These are phyloP conservation scores for Pseudanteris insignis DNA, from an alignment of 2,888 invertebrate species.

Conservation along the genomic window DNA sequence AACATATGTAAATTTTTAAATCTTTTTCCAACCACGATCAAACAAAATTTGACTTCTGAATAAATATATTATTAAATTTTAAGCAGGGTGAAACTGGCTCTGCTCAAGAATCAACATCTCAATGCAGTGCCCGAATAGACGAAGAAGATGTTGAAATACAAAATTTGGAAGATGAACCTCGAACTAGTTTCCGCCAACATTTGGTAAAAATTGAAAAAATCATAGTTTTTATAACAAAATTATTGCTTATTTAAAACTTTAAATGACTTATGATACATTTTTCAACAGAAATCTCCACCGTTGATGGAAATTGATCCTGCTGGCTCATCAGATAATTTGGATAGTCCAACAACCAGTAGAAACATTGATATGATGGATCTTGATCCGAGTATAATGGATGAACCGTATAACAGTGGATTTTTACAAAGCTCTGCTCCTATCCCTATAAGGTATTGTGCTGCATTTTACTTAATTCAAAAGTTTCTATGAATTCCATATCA, in stretches of 20 bases:
- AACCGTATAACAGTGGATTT: slow-evolving; percentile 64
- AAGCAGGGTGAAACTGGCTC: slow-evolving; percentile 54
- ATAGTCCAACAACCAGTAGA: slow-evolving; percentile 62
- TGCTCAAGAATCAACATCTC: slow-evolving; percentile 56
- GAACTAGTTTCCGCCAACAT: slow-evolving; percentile 49
- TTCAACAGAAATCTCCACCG: slow-evolving; percentile 54
- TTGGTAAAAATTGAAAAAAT: slow-evolving; percentile 51
- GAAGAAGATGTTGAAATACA: slow-evolving; percentile 68
- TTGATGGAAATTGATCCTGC: slow-evolving; percentile 55
- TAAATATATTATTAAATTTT: background rate
- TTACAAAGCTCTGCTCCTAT: slow-evolving; percentile 63
- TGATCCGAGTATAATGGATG: slow-evolving; percentile 65
- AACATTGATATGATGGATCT: slow-evolving; percentile 65
- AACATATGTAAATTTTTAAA: background rate
- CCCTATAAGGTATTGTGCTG: slow-evolving; percentile 59
- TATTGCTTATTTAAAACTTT: background rate
- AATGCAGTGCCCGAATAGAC: slow-evolving; percentile 73
- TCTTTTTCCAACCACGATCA: background rate
- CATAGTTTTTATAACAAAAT: background rate
- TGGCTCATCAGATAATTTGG: slow-evolving; percentile 53
- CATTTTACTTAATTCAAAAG: too few species aligned
- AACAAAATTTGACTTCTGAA: background rate
- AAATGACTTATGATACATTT: too few species aligned
- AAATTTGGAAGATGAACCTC: slow-evolving; percentile 56
- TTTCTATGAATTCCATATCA: too few species aligned